Evolutionary conservation across 2,888 invertebrate genomes (phyloP).

Genomic region (Drosophila incognita): DNA sequence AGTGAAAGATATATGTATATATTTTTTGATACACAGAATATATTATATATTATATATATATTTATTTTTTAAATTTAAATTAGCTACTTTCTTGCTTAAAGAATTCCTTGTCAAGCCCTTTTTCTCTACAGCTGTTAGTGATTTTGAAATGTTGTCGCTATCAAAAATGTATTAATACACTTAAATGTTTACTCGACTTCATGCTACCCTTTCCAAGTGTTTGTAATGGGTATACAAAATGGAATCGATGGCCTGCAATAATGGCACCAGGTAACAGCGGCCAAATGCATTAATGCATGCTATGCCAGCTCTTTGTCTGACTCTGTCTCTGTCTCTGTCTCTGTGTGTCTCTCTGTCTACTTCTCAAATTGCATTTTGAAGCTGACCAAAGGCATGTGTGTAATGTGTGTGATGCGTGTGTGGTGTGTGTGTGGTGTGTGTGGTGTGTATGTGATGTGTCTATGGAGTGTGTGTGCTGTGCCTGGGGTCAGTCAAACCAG

Average conservation of each 20-base stretch:
- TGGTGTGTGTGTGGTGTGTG: background rate
- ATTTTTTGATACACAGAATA: too few relatives aligned
- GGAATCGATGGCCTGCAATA: constrained; percentile 25
- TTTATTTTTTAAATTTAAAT: background rate
- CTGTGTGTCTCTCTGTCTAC: background rate
- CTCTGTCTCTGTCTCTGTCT: background rate
- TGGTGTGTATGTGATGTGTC: constrained; percentile 9
- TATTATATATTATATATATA: too few relatives aligned
- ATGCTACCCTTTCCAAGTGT: background rate
- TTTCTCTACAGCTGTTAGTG: background rate
- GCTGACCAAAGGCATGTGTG: constrained; percentile 14
- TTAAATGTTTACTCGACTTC: background rate
- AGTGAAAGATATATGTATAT: too few relatives aligned
- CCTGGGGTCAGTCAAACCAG: constrained; percentile 24
- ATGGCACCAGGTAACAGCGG: constrained; percentile 29
- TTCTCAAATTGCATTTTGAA: constrained; percentile 37
- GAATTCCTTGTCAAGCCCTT: background rate
- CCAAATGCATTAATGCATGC: constrained; percentile 51
- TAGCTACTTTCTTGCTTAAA: background rate
- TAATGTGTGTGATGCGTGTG: constrained; percentile 3
- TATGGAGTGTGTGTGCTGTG: background rate
- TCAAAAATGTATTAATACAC: background rate
- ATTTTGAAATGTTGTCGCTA: background rate
- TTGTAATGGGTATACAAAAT: constrained; percentile 3
- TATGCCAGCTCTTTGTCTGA: background rate